A percentile compares a stretch with the other conserved stretches of the same genome.
These are phyloP conservation scores for Helicoverpa assulta DNA, from an alignment of 2,888 invertebrate species.

Conservation along the genomic window DNA sequence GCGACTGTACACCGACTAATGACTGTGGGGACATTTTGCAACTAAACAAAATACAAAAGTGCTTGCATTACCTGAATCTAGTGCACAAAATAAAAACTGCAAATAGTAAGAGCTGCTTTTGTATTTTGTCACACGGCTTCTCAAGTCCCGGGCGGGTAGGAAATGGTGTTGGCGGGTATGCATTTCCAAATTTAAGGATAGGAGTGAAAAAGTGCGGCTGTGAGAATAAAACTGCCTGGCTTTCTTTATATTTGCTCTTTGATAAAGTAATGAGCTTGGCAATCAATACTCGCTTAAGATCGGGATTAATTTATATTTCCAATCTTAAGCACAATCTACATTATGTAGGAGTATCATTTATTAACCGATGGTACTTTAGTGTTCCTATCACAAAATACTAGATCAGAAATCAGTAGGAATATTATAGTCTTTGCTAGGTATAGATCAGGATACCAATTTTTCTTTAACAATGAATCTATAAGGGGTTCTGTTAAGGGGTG, in stretches of 20 bases:
- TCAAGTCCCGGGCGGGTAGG: background rate
- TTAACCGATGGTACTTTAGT: too few relatives aligned
- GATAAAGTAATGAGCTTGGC: too few relatives aligned
- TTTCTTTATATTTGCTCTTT: background rate
- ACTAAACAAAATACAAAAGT: conserved; percentile 36
- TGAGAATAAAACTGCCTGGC: background rate
- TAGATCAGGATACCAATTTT: too few relatives aligned
- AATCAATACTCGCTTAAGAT: too few relatives aligned
- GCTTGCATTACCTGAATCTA: background rate
- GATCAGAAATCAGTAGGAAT: too few relatives aligned
- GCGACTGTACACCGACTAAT: conserved; percentile 47
- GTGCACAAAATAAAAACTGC: background rate
- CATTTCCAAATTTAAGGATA: background rate
- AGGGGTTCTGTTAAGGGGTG: too few relatives aligned
- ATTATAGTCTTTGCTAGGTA: too few relatives aligned
- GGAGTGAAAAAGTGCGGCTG: background rate
- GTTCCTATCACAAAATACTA: too few relatives aligned
- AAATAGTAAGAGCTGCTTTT: background rate
- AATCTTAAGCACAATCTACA: too few relatives aligned
- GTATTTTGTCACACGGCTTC: background rate
- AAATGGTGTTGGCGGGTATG: background rate
- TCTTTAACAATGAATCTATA: too few relatives aligned
- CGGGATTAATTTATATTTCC: too few relatives aligned
- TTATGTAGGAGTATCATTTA: too few relatives aligned
- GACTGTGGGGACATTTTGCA: conserved; percentile 29